A percentile compares a stretch with the other conserved stretches of the same genome.
phyloP scores from a whole-genome alignment of 2,888 invertebrate species.

The Aplocera efformata region DNA sequence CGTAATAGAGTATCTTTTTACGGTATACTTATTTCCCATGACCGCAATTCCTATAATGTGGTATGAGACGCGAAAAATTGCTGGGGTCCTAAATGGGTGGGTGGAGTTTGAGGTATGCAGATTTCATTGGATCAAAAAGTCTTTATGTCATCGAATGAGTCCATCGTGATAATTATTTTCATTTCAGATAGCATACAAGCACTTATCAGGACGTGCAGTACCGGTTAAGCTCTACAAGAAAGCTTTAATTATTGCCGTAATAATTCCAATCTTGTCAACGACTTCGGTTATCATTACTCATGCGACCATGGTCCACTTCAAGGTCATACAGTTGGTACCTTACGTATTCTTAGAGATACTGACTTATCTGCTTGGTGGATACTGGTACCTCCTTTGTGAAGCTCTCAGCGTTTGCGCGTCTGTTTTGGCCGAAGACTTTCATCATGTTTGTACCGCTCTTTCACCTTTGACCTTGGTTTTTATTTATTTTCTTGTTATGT shows the following conservation, averaged over 20 bases:
- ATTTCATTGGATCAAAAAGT: neutral
- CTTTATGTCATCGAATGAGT: too few species aligned
- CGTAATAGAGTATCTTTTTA: constrained; percentile 86
- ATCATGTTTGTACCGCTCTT: constrained; percentile 62
- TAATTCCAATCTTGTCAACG: constrained; percentile 82
- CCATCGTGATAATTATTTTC: constrained; percentile 3
- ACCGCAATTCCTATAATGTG: constrained; percentile 83
- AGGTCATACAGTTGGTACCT: constrained; percentile 82
- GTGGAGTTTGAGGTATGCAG: constrained; percentile 82
- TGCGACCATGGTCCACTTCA: constrained; percentile 85
- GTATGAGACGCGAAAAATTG: constrained; percentile 84
- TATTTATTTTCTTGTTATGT: neutral
- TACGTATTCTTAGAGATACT: constrained; percentile 85
- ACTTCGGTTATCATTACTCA: constrained; percentile 85
- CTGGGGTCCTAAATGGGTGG: constrained; percentile 82
- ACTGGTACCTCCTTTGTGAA: constrained; percentile 86
- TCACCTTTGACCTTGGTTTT: neutral
- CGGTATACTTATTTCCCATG: constrained; percentile 86
- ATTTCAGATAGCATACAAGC: constrained; percentile 79
- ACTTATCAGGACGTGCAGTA: constrained; percentile 79
- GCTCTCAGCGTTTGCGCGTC: constrained; percentile 83
- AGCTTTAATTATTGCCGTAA: constrained; percentile 77
- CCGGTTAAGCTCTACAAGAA: constrained; percentile 80
- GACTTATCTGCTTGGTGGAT: constrained; percentile 85
- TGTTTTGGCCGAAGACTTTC: constrained; percentile 84